Conservation (phyloP, 2,888 invertebrate species). For the Ophion ellenae region DNA sequence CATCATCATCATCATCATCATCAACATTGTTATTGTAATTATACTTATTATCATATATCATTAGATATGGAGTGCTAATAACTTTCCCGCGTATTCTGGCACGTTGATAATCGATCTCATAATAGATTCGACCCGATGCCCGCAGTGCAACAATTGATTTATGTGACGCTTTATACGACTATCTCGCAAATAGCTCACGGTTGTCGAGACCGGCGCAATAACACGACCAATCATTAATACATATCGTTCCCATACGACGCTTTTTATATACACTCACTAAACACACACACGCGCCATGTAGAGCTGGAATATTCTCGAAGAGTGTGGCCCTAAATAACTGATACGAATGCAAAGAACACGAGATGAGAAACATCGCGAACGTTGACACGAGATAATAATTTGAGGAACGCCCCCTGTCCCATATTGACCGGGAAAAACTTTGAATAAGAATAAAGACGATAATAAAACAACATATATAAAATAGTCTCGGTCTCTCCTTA, state of each 20-base stretch:
- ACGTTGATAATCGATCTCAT: constrained; percentile 72
- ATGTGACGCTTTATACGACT: constrained; percentile 68
- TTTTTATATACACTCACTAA: constrained; percentile 1
- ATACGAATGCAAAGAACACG: not conserved
- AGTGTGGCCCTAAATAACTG: not conserved
- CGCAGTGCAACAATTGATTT: constrained; percentile 76
- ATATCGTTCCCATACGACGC: constrained; percentile 14
- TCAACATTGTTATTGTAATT: not conserved
- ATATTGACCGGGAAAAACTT: constrained; percentile 4
- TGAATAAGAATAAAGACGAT: not conserved
- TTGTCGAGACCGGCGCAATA: constrained; percentile 59
- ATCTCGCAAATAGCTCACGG: constrained; percentile 58
- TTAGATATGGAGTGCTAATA: not conserved
- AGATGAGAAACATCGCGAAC: not conserved
- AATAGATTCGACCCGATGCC: constrained; percentile 75
- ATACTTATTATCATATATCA: not conserved
- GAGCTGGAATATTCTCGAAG: not conserved
- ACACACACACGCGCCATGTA: not conserved
- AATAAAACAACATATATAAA: not conserved
- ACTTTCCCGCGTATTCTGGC: not conserved
- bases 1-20: not conserved
- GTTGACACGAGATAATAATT: constrained; percentile 32
- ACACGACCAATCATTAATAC: constrained; percentile 55
- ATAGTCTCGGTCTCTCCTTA: not conserved
- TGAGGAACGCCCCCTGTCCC: constrained; percentile 19